Percentiles rank a stretch among this genome's conserved stretches.
phyloP scores from a whole-genome alignment of 2,888 invertebrate species.

The Molanna angustata region DNA sequence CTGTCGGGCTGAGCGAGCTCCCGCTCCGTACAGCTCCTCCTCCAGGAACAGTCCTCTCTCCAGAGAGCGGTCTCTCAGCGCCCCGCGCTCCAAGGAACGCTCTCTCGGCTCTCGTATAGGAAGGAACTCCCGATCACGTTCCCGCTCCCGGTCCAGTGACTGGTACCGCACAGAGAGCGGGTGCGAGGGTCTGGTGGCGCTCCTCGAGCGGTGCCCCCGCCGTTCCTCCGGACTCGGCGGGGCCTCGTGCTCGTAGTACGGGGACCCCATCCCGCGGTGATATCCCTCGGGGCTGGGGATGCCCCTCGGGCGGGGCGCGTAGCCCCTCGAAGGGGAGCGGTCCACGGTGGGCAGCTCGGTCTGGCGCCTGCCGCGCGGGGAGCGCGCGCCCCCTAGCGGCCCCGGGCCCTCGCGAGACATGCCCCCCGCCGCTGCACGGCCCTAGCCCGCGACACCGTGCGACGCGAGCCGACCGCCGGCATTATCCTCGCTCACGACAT shows the following conservation, averaged over 20 bases:
- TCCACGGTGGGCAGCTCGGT: conserved; percentile 81
- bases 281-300: conserved; percentile 46
- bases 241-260: conserved; percentile 77
- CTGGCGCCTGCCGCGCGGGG: conserved; percentile 62
- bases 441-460: conserved; percentile 9
- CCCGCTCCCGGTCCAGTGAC: conserved; percentile 68
- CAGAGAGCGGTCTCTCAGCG: conserved; percentile 61
- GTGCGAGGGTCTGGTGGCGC: conserved; percentile 71
- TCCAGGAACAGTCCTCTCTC: conserved; percentile 69
- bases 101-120: conserved; percentile 76
- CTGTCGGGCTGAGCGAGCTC: conserved; percentile 63
- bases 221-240: conserved; percentile 83
- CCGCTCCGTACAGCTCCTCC: conserved; percentile 64
- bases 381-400: conserved; percentile 61
- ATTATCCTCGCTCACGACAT: conserved; percentile 26
- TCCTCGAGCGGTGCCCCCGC: conserved; percentile 78
- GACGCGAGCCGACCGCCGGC: conserved; percentile 18
- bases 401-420: conserved; percentile 52
- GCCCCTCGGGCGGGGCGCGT: conserved; percentile 62
- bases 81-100: conserved; percentile 60
- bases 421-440: conserved; percentile 11
- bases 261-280: conserved; percentile 58
- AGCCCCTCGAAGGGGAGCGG: conserved; percentile 82
- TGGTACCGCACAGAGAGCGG: conserved; percentile 55
- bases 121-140: conserved; percentile 83